phyloP scores from a whole-genome alignment of 1,140 invertebrate genomes.

The Linepithema humile region DNA sequence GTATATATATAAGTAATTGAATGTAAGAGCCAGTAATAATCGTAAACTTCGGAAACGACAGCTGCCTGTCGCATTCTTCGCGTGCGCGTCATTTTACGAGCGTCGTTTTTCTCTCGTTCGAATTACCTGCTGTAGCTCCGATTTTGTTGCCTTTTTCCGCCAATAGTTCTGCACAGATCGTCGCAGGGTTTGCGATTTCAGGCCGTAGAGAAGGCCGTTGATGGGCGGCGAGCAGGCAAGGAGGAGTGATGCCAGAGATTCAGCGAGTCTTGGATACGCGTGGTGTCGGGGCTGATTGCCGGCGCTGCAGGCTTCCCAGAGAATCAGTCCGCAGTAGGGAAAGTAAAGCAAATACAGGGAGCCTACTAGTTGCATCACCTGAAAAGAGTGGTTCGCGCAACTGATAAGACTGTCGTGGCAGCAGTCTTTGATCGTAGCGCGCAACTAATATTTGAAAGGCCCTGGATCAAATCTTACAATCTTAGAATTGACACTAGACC shows the following conservation, averaged over 20 bases:
- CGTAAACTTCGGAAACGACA: slow-evolving; percentile 1
- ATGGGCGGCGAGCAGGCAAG: slow-evolving; percentile 89
- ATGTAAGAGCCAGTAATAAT: slow-evolving; percentile 5
- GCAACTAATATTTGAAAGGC: neutral
- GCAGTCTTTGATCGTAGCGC: neutral
- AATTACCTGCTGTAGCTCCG: slow-evolving; percentile 89
- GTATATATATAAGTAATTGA: neutral
- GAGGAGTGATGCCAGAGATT: slow-evolving; percentile 86
- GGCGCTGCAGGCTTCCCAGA: slow-evolving; percentile 86
- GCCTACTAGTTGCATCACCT: slow-evolving; percentile 88
- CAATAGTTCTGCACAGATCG: slow-evolving; percentile 91
- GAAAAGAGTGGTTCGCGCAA: slow-evolving; percentile 18
- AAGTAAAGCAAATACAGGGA: slow-evolving; percentile 90
- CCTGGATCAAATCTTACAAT: neutral
- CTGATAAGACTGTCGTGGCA: neutral
- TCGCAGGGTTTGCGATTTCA: slow-evolving; percentile 89
- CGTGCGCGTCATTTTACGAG: neutral
- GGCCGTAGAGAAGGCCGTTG: slow-evolving; percentile 91
- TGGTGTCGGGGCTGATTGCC: slow-evolving; percentile 79
- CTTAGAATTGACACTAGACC: neutral
- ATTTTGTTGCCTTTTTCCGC: slow-evolving; percentile 92
- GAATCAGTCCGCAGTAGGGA: slow-evolving; percentile 89
- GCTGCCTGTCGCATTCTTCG: neutral
- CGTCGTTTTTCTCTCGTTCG: neutral
- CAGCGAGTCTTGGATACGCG: slow-evolving; percentile 84